Evolutionary conservation across 2,888 invertebrate genomes (phyloP), one percentile per base, ranked within the genome.

Genomic region (Agapostemon virescens): DNA sequence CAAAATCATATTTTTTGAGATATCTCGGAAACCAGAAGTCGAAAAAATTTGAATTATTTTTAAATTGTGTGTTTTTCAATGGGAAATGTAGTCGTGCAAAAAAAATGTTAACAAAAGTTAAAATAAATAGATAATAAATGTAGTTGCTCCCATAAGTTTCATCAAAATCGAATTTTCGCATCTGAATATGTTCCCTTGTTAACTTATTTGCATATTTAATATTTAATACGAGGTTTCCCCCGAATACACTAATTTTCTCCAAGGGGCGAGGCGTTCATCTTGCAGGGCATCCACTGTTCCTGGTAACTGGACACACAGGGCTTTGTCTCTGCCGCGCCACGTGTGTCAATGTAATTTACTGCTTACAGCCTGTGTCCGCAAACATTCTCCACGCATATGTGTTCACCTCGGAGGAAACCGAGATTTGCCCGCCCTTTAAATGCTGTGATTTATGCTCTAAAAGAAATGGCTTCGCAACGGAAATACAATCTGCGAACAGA

Each of bases 311-410:
- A 69, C 75, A 61, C 75, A 61, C 69, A n/a, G 61, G 61, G 64
- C 73, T 78, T 70, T 78, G 80, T 78, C 78, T 36, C 67, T 52
- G 74, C 78, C 78, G 70, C 70, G 79, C 79, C 78, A 79, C 77
- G 80, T 78, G 78, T 74, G 80, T 74, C 80, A 67, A 81, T 74
- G 73, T 70, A 78, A 81, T 81, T 81, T 81, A 72, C 74, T 68
- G 78, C 74, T 58, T 63, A 74, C 74, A 26, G 78, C n/a, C 67
- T 45, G 74, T 61, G 67, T 63, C 55, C 73, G 78, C 70, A 72
- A 71, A 69, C 79, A 71, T 75, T 66, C 72, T 55, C 42, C 72
- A 55, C 71, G 63, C 79, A 74, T 40, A 71, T 58, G 72, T 75
- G 69, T 64, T 61, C 69, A 55, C 70, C 79, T 40, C 33, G 69